Percentiles rank a stretch among this genome's conserved stretches.
These are phyloP conservation scores for Pilophorus perplexus DNA, from an alignment of 2,888 invertebrate species.

Conservation along the genomic window DNA sequence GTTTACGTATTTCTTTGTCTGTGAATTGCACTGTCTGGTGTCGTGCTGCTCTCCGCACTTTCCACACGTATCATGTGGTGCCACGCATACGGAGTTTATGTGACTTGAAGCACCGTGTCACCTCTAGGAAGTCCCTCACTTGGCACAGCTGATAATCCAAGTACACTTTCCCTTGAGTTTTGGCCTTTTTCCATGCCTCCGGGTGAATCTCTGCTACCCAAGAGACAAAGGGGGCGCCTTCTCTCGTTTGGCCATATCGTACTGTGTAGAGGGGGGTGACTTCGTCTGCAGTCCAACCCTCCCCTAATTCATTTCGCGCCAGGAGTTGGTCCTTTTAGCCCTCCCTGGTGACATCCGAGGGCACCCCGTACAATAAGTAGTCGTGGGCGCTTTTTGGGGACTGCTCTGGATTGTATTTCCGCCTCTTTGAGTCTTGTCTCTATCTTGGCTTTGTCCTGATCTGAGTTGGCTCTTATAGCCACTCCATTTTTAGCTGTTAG, in stretches of 20 bases:
- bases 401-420: not conserved
- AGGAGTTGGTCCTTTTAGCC: not conserved
- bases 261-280: not conserved
- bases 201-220: not conserved
- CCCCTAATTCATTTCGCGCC: not conserved
- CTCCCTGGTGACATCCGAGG: not conserved
- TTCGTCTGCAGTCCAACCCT: not conserved
- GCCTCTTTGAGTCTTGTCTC: not conserved
- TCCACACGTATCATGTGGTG: not conserved
- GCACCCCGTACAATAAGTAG: not conserved
- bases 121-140: not conserved
- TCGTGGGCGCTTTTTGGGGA: not conserved
- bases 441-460: not conserved
- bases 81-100: not conserved
- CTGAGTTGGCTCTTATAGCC: not conserved
- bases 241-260: not conserved
- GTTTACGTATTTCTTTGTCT: not conserved
- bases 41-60: not conserved
- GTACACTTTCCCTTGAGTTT: not conserved
- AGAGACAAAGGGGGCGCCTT: not conserved
- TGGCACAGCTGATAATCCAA: not conserved
- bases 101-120: conserved; percentile 12
- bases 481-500: not conserved
- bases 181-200: not conserved
- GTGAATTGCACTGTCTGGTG: not conserved